Percentiles rank a stretch among this genome's conserved stretches.
These are phyloP conservation scores for Nothobranchius kuhntae DNA, from an alignment of 2,113 vertebrate genomes.

Conservation along the genomic window DNA sequence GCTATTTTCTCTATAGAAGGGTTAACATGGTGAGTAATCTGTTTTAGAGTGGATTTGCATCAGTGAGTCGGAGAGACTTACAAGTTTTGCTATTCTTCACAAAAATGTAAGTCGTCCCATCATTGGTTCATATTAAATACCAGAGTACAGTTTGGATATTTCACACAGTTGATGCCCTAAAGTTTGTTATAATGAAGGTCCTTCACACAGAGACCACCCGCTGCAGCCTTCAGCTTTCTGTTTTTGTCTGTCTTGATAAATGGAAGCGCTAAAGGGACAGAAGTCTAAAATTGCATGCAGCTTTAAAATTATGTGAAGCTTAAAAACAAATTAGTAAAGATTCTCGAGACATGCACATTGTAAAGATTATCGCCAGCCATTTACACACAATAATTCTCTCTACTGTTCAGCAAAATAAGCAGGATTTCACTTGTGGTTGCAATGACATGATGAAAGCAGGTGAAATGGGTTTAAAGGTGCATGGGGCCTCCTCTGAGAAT, in stretches of 20 bases:
- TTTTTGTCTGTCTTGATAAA: neutral
- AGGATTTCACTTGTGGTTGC: neutral
- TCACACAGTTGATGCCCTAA: too few relatives aligned
- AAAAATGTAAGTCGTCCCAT: too few relatives aligned
- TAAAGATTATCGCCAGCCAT: neutral
- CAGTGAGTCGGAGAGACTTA: too few relatives aligned
- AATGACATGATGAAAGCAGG: conserved; percentile 31
- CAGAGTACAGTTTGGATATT: too few relatives aligned
- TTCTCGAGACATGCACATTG: neutral
- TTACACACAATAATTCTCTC: neutral
- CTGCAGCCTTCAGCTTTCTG: neutral
- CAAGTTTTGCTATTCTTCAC: too few relatives aligned
- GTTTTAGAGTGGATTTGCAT: too few relatives aligned
- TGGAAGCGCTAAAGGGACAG: neutral
- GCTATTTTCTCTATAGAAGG: too few relatives aligned
- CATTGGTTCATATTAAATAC: too few relatives aligned
- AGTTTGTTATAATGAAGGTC: too few relatives aligned
- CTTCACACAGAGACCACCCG: neutral
- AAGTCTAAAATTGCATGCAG: neutral
- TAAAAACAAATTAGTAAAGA: neutral
- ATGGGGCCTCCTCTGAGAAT: too few relatives aligned
- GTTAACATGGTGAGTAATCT: too few relatives aligned
- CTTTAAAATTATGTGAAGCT: neutral
- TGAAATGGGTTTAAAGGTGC: neutral
- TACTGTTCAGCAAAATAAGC: conserved; percentile 3